Evolutionary conservation across 2,113 vertebrate genomes (phyloP), one percentile per base, ranked within the genome.

Genomic region (Mus spicilegus): DNA sequence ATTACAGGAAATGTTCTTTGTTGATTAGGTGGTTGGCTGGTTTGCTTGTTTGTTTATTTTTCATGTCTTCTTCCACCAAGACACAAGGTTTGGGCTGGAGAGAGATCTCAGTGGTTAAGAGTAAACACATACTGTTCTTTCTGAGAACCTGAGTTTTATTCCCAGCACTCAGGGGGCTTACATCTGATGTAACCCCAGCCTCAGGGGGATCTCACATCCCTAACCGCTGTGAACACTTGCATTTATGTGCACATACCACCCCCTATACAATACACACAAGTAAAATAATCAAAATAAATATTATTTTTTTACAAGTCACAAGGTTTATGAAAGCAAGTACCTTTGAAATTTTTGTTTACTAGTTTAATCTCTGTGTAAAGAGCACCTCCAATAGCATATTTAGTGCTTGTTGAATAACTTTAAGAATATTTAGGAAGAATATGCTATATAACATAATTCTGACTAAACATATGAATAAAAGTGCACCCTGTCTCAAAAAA

Each of bases 341-440:
- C 81, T 96, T 63, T 93, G 3, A 76, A 28, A 81, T n/a, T 69
- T 85, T 70, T 93, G 72, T 89, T 94, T 93, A 75, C 24, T 81
- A 26, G 30, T 89, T 63, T n/a, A 93, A 19, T 39, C 3, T 46
- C 39, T 70, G 17, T 94, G 84, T 33, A 77, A 90, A 95, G 54
- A 84, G 42, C 10, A 46, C 12, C 76, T n/a, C 26, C 84, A 89
- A 94, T 42, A 87, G 19, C 8, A 67, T 69, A 87, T 17, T 69
- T 51, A 36, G 19, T 61, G 70, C 73, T 76, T 82, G 33, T 67
- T 90, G 80, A 86, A 87, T 82, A 36, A 91, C 58, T 95, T 85
- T 24, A 89, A 63, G 7, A 93, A 63, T 93, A 70, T 77, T 92
- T 87, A 90, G 33, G 24, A 92, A 97, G 42, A 39, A 54, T 56